Conservation (phyloP, 2,888 invertebrate species). For the Melieria crassipennis region DNA sequence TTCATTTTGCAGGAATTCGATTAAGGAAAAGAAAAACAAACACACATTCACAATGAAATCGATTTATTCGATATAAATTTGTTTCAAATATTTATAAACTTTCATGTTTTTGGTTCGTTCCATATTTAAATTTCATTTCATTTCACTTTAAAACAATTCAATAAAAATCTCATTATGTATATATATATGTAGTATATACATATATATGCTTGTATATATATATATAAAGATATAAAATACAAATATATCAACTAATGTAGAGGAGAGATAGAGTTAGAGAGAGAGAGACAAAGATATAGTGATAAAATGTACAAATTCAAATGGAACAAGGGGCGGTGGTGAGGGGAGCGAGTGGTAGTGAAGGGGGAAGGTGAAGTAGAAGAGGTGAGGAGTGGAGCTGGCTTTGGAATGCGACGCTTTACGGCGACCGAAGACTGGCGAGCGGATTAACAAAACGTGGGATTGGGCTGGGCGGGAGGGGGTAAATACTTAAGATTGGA, state of each 20-base stretch:
- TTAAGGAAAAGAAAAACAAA: slow-evolving; percentile 37
- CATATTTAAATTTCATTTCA: slow-evolving; percentile 5
- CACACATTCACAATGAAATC: slow-evolving; percentile 52
- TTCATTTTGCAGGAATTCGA: background rate
- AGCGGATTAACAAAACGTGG: no score
- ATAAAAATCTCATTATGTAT: slow-evolving; percentile 19
- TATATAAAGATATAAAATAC: background rate
- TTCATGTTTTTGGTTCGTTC: slow-evolving; percentile 16
- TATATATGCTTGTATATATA: slow-evolving; percentile 4
- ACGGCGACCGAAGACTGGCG: no score
- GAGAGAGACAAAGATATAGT: no score
- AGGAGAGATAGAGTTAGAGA: no score
- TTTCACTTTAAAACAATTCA: slow-evolving; percentile 19
- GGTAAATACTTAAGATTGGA: no score
- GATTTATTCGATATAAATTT: slow-evolving; percentile 49
- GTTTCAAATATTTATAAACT: slow-evolving; percentile 35
- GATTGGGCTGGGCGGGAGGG: no score
- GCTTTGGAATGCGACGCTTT: no score
- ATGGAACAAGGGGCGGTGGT: no score
- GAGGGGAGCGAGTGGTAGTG: no score
- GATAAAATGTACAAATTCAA: no score
- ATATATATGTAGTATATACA: slow-evolving; percentile 7
- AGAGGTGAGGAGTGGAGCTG: no score
- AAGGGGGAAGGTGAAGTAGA: no score
- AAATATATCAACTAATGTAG: background rate